A percentile compares a stretch with the other conserved stretches of the same genome.
Conservation (phyloP, 1,140 invertebrate species). For the Pseudobourletiella spinata region DNA sequence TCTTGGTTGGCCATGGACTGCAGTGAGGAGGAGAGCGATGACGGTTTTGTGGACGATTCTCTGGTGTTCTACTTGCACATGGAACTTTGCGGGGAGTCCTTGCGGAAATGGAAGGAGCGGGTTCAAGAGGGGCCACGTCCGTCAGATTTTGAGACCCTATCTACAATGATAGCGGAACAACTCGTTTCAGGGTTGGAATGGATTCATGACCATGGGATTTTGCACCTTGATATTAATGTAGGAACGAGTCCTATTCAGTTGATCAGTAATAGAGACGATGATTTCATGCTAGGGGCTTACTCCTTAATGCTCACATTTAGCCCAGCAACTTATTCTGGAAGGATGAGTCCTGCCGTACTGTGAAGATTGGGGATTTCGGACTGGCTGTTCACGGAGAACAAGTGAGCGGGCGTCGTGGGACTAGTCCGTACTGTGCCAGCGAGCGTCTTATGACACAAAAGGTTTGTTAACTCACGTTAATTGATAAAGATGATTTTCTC, state of each 20-base stretch:
- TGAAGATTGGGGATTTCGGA: constrained; percentile 31
- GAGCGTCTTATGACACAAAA: constrained; percentile 22
- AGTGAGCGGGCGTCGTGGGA: constrained; percentile 12
- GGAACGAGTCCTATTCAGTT: background rate
- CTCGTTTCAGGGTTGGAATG: constrained; percentile 17
- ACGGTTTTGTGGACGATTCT: background rate
- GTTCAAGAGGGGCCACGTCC: background rate
- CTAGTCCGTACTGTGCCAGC: constrained; percentile 22
- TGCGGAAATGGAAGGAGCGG: constrained; percentile 19
- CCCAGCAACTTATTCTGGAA: constrained; percentile 31
- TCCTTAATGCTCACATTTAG: too few species aligned
- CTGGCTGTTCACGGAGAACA: constrained; percentile 10
- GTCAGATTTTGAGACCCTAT: background rate
- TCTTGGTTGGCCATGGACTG: constrained; percentile 31
- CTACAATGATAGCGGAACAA: constrained; percentile 4
- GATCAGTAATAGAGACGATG: background rate
- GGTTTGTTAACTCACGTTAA: too few species aligned
- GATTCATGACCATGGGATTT: constrained; percentile 21
- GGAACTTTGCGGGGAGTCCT: constrained; percentile 18
- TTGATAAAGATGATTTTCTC: background rate
- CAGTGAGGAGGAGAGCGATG: background rate
- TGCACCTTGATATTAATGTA: constrained; percentile 35
- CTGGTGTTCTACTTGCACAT: constrained; percentile 31
- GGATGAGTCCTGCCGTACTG: background rate
- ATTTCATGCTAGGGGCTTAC: background rate